Conservation (phyloP, 2,113 vertebrate species). For the Pteruthius melanotis region DNA sequence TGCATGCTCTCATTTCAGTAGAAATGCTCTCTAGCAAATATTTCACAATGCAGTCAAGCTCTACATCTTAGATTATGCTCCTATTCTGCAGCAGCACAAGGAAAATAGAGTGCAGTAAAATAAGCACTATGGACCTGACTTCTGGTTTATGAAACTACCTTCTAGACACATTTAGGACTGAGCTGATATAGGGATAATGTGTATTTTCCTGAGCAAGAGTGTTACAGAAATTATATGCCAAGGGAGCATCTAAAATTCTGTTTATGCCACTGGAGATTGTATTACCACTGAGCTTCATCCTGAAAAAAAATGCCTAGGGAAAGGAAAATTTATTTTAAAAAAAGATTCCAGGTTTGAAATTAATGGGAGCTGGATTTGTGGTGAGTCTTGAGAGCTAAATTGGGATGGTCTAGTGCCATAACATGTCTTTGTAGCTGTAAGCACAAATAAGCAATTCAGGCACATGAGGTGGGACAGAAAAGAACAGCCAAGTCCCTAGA, state of each 20-base stretch:
- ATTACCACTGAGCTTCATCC: not conserved
- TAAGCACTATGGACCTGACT: not conserved
- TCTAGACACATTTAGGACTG: not conserved
- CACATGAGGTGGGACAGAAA: not conserved
- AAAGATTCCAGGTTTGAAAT: not conserved
- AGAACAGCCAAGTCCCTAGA: not conserved
- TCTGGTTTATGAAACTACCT: not conserved
- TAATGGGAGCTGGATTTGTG: not conserved
- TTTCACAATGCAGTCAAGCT: slow-evolving; percentile 8
- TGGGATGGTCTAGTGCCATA: not conserved
- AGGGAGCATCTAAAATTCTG: not conserved
- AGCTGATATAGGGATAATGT: not conserved
- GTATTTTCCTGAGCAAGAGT: not conserved
- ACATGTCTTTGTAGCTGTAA: not conserved
- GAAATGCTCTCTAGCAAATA: not conserved
- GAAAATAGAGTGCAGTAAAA: not conserved
- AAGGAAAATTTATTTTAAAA: not conserved
- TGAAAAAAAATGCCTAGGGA: not conserved
- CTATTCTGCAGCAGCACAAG: not conserved
- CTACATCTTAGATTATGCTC: slow-evolving; percentile 1
- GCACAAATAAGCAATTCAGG: not conserved
- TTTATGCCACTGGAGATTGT: not conserved
- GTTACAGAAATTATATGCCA: not conserved
- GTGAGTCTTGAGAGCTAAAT: not conserved
- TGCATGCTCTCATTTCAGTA: not conserved